Percentiles rank a stretch among this genome's conserved stretches.
phyloP scores from a whole-genome alignment of 2,888 invertebrate species.

The Pherbina coryleti region DNA sequence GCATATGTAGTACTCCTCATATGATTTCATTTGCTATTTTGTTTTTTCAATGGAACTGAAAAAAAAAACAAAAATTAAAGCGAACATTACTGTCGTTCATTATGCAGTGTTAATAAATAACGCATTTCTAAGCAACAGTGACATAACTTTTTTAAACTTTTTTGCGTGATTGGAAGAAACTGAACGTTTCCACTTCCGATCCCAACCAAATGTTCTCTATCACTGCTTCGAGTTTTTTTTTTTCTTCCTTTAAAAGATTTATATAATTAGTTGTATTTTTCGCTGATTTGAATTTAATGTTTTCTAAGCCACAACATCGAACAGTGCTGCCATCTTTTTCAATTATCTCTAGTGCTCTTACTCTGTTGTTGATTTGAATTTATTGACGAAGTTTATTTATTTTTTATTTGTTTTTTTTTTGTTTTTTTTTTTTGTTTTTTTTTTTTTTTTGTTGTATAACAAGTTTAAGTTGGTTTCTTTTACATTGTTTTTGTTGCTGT shows the following conservation, averaged over 20 bases:
- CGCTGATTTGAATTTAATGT: no score
- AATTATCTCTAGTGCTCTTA: neutral
- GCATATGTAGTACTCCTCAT: no score
- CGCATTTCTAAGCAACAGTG: no score
- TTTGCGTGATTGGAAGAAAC: no score
- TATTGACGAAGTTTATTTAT: neutral
- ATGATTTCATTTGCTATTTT: no score
- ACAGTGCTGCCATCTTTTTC: neutral
- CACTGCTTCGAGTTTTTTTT: neutral
- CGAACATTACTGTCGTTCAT: no score
- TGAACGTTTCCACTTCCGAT: neutral
- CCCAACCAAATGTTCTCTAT: neutral
- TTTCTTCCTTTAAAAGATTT: neutral
- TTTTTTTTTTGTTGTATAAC: neutral
- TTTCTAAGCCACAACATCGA: neutral
- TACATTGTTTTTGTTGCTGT: neutral
- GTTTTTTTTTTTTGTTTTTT: conserved; percentile 6
- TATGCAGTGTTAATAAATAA: no score
- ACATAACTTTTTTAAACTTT: no score
- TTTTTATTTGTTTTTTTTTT: neutral
- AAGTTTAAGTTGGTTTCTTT: neutral
- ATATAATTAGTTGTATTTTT: neutral
- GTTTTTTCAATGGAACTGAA: no score
- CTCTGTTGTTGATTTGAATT: neutral
- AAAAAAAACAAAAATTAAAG: no score